These are phyloP conservation scores for Rhopalosiphum nymphaeae DNA, from an alignment of 2,888 invertebrate genomes.

Conservation along the genomic window DNA sequence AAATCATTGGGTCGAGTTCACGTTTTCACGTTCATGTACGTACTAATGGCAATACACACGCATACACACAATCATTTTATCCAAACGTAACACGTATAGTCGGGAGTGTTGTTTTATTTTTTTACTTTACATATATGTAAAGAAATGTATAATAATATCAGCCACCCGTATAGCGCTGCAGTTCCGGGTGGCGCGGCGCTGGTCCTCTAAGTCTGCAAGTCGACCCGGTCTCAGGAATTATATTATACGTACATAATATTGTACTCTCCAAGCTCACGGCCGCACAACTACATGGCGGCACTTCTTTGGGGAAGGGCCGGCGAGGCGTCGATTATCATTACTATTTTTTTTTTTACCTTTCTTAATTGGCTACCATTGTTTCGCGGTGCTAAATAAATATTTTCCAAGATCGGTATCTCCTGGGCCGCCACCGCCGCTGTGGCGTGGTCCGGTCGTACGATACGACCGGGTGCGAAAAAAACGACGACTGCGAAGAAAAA, in stretches of 20 bases:
- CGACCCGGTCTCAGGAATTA: background rate
- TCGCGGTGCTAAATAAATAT: constrained; percentile 45
- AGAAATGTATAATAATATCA: background rate
- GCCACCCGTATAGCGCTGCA: constrained; percentile 12
- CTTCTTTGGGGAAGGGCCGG: background rate
- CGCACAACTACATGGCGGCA: background rate
- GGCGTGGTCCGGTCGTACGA: constrained; percentile 17
- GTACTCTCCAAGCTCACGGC: background rate
- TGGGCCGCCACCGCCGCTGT: background rate
- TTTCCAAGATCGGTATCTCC: constrained; percentile 44
- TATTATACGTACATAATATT: too few species aligned
- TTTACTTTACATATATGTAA: background rate
- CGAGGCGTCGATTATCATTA: constrained; percentile 28
- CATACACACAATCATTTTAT: background rate
- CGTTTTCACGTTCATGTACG: background rate
- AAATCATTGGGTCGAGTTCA: constrained; percentile 17
- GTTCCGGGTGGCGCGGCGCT: background rate
- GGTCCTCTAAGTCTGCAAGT: background rate
- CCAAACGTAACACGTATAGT: background rate
- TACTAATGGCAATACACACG: background rate
- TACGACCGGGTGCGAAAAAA: constrained; percentile 45
- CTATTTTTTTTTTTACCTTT: constrained; percentile 19
- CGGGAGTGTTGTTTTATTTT: background rate
- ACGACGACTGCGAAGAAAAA: constrained; percentile 32
- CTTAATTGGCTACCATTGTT: constrained; percentile 55